Percentiles rank a stretch among this genome's conserved stretches.
These are phyloP conservation scores for Hemiprocne comata DNA, from an alignment of 2,113 vertebrate species.

Conservation along the genomic window DNA sequence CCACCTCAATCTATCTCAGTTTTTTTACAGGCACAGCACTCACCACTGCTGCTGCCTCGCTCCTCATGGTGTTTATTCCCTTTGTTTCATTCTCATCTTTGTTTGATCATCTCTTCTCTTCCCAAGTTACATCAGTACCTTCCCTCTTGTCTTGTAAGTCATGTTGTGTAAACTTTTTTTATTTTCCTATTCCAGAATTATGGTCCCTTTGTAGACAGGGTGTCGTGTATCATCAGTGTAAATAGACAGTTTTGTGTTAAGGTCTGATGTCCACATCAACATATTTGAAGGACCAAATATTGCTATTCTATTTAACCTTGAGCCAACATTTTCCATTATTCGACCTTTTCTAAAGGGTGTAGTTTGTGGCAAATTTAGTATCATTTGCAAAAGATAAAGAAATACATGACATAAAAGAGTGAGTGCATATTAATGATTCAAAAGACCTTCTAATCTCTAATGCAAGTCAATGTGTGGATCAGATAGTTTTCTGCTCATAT, in stretches of 20 bases:
- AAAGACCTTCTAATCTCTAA: background rate
- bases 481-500: background rate
- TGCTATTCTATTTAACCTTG: background rate
- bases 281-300: background rate
- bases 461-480: background rate
- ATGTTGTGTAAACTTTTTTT: background rate
- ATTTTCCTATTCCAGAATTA: background rate
- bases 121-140: background rate
- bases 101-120: background rate
- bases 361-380: background rate
- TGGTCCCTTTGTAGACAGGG: background rate
- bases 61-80: background rate
- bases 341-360: background rate
- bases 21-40: too few relatives aligned
- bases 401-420: background rate
- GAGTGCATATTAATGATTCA: background rate
- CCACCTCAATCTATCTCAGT: too few relatives aligned
- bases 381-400: background rate
- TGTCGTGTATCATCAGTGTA: background rate
- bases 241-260: background rate
- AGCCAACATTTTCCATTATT: background rate
- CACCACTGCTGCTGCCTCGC: too few relatives aligned
- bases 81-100: background rate
- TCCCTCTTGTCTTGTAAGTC: background rate
- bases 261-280: background rate